These are phyloP conservation scores for Clanis bilineata DNA, from an alignment of 2,888 invertebrate genomes.

Conservation along the genomic window DNA sequence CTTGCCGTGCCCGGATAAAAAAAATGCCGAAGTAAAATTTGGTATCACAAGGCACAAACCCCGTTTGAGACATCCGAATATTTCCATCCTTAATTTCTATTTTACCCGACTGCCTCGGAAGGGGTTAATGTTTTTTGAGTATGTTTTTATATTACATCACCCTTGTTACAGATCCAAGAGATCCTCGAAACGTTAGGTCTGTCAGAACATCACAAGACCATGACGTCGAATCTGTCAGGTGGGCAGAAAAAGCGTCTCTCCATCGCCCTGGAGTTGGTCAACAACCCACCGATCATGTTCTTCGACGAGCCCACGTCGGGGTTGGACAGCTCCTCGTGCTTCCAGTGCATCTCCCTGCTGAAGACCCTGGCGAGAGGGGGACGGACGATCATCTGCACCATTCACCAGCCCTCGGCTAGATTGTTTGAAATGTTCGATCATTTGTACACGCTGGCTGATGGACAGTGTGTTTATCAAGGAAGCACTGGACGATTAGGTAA, in stretches of 20 bases:
- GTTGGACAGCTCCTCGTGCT: constrained; percentile 96
- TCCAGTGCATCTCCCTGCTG: constrained; percentile 94
- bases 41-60: no score
- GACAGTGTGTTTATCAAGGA: constrained; percentile 97
- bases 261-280: constrained; percentile 96
- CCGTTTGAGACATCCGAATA: no score
- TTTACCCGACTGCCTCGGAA: no score
- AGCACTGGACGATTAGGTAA: constrained; percentile 92
- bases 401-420: constrained; percentile 98
- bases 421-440: constrained; percentile 98
- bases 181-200: constrained; percentile 95
- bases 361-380: constrained; percentile 95
- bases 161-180: constrained; percentile 89
- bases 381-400: constrained; percentile 96
- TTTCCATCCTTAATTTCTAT: no score
- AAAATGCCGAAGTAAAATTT: no score
- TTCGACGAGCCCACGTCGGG: constrained; percentile 99
- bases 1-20: no score
- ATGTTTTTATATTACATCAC: no score
- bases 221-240: constrained; percentile 95
- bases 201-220: constrained; percentile 92
- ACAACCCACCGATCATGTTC: constrained; percentile 98
- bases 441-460: constrained; percentile 95
- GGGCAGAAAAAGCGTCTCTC: constrained; percentile 97
- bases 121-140: no score